These are phyloP conservation scores for Amphiduros pacificus DNA, from an alignment of 2,888 invertebrate species.

Conservation along the genomic window DNA sequence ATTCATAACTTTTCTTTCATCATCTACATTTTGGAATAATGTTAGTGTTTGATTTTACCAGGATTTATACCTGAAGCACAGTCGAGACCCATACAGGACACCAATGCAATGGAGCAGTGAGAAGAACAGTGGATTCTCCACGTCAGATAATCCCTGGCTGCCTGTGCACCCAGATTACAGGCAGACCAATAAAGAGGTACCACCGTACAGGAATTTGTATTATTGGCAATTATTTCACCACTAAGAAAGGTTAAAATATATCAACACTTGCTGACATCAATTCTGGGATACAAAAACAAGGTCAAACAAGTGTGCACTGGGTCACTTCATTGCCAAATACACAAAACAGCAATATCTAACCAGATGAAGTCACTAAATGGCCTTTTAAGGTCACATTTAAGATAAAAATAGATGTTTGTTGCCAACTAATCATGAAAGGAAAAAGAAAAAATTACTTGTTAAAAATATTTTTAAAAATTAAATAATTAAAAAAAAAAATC, in stretches of 20 bases:
- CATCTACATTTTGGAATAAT: too few relatives aligned
- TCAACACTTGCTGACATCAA: too few relatives aligned
- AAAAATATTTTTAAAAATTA: neutral
- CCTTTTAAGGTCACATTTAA: too few relatives aligned
- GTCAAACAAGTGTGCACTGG: too few relatives aligned
- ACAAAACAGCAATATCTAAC: too few relatives aligned
- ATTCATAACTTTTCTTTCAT: too few relatives aligned
- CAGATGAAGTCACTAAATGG: too few relatives aligned
- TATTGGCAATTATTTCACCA: neutral
- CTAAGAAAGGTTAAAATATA: too few relatives aligned
- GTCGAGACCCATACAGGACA: slow-evolving; percentile 2
- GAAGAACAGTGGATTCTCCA: slow-evolving; percentile 50
- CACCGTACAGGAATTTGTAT: neutral
- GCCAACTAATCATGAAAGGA: neutral
- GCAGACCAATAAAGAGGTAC: slow-evolving; percentile 39
- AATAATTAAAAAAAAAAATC: neutral
- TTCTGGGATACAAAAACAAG: too few relatives aligned
- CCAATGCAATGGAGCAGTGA: slow-evolving; percentile 55
- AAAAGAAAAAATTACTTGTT: neutral
- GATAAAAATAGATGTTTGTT: too few relatives aligned
- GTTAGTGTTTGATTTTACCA: neutral
- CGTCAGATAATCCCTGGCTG: slow-evolving; percentile 38
- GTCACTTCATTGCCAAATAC: too few relatives aligned
- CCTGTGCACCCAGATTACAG: slow-evolving; percentile 40
- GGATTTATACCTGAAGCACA: neutral